Conservation (phyloP, 2,797 vertebrate genomes). For the Sylvilagus floridanus region DNA sequence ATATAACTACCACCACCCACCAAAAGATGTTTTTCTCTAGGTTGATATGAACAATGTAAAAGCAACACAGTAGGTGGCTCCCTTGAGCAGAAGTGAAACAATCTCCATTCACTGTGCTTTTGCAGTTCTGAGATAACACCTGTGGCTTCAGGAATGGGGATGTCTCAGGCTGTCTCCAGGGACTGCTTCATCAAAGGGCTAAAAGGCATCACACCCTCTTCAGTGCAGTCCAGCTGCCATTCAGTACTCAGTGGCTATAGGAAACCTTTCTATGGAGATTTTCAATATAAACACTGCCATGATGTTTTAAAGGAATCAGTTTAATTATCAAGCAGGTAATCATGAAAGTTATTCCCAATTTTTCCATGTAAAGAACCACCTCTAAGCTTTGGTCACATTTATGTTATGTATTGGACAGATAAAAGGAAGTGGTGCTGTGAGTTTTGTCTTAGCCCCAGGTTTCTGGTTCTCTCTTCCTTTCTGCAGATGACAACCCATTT, state of each 20-base stretch:
- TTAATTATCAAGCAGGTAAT: not conserved
- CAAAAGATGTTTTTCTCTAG: not conserved
- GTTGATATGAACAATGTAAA: not conserved
- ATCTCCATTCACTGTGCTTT: not conserved
- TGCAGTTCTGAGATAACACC: not conserved
- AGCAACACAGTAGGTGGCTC: slow-evolving; percentile 69
- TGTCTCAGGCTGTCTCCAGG: not conserved
- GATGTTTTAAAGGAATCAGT: slow-evolving; percentile 19
- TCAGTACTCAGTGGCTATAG: not conserved
- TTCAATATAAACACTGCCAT: not conserved
- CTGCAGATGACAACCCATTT: not conserved
- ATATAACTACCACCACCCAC: not conserved
- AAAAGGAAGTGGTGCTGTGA: not conserved
- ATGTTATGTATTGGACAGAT: not conserved
- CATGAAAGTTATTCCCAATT: not conserved
- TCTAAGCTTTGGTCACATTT: not conserved
- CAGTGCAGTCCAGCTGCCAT: not conserved
- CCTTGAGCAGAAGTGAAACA: slow-evolving; percentile 62
- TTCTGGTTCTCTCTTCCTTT: not conserved
- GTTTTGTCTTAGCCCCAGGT: too few species aligned
- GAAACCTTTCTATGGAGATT: not conserved
- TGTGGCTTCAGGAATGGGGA: not conserved
- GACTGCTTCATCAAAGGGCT: not conserved
- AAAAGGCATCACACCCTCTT: not conserved
- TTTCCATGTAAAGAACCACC: not conserved